These are phyloP conservation scores for Acinonyx jubatus DNA, from an alignment of 2,113 vertebrate species.

Conservation along the genomic window DNA sequence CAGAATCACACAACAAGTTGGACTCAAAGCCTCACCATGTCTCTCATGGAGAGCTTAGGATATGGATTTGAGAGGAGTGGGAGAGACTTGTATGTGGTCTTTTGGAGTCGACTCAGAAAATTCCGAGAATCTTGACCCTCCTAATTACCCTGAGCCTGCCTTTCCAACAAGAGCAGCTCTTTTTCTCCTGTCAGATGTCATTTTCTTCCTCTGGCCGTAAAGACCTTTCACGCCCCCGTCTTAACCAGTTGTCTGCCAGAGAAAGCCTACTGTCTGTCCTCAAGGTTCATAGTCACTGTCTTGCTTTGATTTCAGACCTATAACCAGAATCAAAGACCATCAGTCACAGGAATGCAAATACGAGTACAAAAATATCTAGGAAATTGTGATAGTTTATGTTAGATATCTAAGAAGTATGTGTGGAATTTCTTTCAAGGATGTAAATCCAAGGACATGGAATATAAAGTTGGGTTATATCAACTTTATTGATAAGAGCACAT, in stretches of 20 bases:
- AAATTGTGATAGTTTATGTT: not conserved
- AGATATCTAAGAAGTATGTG: not conserved
- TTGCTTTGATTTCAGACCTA: not conserved
- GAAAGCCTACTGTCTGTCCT: not conserved
- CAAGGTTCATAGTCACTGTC: not conserved
- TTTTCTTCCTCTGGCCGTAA: not conserved
- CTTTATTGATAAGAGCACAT: not conserved
- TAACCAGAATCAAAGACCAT: not conserved
- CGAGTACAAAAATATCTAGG: not conserved
- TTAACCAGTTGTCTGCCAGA: not conserved
- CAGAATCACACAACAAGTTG: not conserved
- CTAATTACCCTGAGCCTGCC: not conserved
- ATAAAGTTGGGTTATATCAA: not conserved
- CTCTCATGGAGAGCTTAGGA: not conserved
- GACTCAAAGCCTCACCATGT: not conserved
- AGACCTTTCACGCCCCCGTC: not conserved
- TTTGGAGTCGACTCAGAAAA: not conserved
- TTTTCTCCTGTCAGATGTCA: not conserved
- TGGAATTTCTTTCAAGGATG: not conserved
- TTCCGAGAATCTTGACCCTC: not conserved
- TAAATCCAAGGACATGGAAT: not conserved
- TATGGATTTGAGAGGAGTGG: not conserved
- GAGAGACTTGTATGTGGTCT: not conserved
- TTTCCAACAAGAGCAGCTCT: not conserved
- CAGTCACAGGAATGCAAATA: not conserved